These are phyloP conservation scores for Bombylius discolor DNA, from an alignment of 2,888 invertebrate species.

Conservation along the genomic window DNA sequence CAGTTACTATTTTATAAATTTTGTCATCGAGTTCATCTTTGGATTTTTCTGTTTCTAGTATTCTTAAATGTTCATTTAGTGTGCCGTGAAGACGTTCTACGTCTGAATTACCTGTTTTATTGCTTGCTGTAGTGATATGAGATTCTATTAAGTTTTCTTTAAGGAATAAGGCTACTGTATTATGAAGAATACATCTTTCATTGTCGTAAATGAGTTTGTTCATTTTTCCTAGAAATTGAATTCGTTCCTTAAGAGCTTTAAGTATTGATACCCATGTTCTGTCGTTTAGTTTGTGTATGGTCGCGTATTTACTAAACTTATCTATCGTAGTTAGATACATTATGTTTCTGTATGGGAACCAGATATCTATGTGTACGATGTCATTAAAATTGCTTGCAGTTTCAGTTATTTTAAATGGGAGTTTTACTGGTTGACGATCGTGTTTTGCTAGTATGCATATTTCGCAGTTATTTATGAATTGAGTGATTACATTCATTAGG, in stretches of 20 bases:
- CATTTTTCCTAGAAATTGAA: not conserved
- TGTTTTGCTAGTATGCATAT: conserved; percentile 14
- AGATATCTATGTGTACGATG: conserved; percentile 13
- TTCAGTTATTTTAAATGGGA: conserved; percentile 12
- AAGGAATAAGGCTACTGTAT: not conserved
- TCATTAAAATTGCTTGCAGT: conserved; percentile 4
- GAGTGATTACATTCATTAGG: conserved; percentile 7
- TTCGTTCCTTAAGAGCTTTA: conserved; percentile 1
- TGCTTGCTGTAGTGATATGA: conserved; percentile 2
- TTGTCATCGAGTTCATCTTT: too few relatives aligned
- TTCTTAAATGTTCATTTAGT: conserved; percentile 6
- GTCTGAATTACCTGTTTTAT: conserved; percentile 5
- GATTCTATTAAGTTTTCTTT: not conserved
- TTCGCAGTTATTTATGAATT: conserved; percentile 12
- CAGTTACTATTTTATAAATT: too few relatives aligned
- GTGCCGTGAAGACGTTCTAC: conserved; percentile 4
- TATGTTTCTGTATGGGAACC: not conserved
- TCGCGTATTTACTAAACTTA: conserved; percentile 3
- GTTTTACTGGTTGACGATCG: conserved; percentile 14
- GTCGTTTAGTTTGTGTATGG: conserved; percentile 1
- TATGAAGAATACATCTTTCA: not conserved
- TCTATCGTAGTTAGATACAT: conserved; percentile 4
- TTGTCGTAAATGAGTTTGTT: conserved; percentile 3
- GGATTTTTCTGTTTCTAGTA: not conserved
- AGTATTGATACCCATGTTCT: not conserved